Conservation (phyloP, 1,140 invertebrate genomes). For the Episyrphus balteatus region DNA sequence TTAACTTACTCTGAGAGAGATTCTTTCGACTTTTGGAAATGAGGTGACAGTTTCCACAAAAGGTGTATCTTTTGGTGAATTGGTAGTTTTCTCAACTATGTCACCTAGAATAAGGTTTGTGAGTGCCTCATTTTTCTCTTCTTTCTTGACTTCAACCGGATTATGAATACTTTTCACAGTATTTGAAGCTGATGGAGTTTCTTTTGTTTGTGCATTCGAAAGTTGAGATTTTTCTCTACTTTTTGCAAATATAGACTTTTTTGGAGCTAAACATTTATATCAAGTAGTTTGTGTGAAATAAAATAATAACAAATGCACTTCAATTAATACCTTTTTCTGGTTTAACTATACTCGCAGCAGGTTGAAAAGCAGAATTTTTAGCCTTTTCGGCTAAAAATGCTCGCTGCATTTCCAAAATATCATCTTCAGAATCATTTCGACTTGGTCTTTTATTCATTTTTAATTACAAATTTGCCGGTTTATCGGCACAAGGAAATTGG, state of each 20-base stretch:
- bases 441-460: slow-evolving; percentile 51
- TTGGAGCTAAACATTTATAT: slow-evolving; percentile 7
- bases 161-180: slow-evolving; percentile 27
- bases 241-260: slow-evolving; percentile 29
- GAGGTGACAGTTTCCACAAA: slow-evolving; percentile 11
- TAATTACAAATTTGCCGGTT: too few species aligned
- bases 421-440: slow-evolving; percentile 51
- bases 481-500: too few species aligned
- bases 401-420: slow-evolving; percentile 56
- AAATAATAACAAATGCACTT: neutral
- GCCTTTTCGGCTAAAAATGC: slow-evolving; percentile 47
- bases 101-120: slow-evolving; percentile 43
- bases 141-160: slow-evolving; percentile 11
- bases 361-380: slow-evolving; percentile 38
- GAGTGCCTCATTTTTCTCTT: slow-evolving; percentile 1
- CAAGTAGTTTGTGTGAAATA: neutral
- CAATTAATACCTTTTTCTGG: slow-evolving; percentile 29
- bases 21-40: slow-evolving; percentile 30
- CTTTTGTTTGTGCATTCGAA: slow-evolving; percentile 16
- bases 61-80: slow-evolving; percentile 8
- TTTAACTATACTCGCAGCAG: slow-evolving; percentile 48
- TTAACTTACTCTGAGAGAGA: slow-evolving; percentile 20
- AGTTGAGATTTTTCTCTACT: slow-evolving; percentile 14
- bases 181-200: slow-evolving; percentile 23
- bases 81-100: slow-evolving; percentile 43